Conservation (phyloP, 2,797 vertebrate genomes). For the Momotus momota region DNA sequence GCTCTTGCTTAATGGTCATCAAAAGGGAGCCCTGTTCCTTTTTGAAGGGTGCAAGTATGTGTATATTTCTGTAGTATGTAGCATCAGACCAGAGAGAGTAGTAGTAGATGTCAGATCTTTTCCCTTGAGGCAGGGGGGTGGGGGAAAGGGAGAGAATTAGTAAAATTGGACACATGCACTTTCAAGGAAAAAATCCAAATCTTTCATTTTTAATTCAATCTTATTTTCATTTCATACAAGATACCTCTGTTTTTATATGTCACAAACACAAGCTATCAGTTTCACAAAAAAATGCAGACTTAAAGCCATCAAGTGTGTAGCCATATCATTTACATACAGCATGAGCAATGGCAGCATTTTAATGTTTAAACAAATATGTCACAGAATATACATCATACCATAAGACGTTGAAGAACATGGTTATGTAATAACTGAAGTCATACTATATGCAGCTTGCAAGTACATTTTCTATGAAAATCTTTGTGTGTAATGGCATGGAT, state of each 20-base stretch:
- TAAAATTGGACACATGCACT: constrained; percentile 27
- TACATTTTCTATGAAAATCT: not conserved
- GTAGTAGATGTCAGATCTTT: not conserved
- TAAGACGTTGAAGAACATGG: not conserved
- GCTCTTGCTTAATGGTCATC: not conserved
- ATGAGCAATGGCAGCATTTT: constrained; percentile 79
- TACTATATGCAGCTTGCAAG: not conserved
- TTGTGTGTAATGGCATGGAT: constrained; percentile 11
- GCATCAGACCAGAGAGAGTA: not conserved
- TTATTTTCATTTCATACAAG: constrained; percentile 24
- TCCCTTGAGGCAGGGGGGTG: not conserved
- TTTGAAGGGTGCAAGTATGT: not conserved
- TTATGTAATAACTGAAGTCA: not conserved
- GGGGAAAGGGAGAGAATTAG: not conserved
- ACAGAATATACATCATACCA: not conserved
- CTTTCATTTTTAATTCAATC: constrained; percentile 12
- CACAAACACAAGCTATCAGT: not conserved
- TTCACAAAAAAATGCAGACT: constrained; percentile 26
- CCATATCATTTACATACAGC: constrained; percentile 46
- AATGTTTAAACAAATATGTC: not conserved
- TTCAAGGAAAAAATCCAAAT: not conserved
- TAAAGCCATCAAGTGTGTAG: constrained; percentile 49
- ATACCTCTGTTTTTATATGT: constrained; percentile 25
- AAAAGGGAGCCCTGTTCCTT: not conserved
- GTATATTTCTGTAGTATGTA: not conserved